Percentiles rank a stretch among this genome's conserved stretches.
Conservation (phyloP, 1,140 invertebrate genomes). For the Drosophila miranda region DNA sequence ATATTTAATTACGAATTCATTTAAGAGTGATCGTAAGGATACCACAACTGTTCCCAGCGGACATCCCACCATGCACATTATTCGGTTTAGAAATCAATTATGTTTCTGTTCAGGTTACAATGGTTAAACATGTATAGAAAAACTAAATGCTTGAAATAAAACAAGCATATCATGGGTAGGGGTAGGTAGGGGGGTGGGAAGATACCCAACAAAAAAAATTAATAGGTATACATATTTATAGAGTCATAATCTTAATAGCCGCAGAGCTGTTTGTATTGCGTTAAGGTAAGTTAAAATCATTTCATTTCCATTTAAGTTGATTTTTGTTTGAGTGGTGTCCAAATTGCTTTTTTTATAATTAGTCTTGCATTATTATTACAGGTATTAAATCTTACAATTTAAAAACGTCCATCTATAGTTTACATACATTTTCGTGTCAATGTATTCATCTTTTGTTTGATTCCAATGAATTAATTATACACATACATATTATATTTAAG, state of each 20-base stretch:
- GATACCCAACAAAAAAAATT: conserved; percentile 14
- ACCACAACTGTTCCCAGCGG: conserved; percentile 29
- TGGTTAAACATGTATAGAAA: conserved; percentile 11
- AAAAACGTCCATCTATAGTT: conserved; percentile 70
- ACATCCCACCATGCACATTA: conserved; percentile 25
- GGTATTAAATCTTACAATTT: conserved; percentile 70
- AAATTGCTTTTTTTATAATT: conserved; percentile 53
- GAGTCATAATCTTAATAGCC: conserved; percentile 42
- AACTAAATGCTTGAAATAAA: conserved; percentile 57
- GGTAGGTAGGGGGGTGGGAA: conserved; percentile 3
- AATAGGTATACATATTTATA: conserved; percentile 28
- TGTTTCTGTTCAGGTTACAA: conserved; percentile 19
- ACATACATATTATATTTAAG: conserved; percentile 71
- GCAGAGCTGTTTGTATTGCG: conserved; percentile 28
- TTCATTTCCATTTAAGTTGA: conserved; percentile 24
- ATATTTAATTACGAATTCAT: conserved; percentile 47
- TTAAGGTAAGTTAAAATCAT: conserved; percentile 55
- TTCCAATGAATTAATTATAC: conserved; percentile 72
- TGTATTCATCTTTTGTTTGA: conserved; percentile 71
- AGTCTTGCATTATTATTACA: conserved; percentile 18
- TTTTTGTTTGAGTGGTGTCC: conserved; percentile 58
- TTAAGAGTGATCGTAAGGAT: conserved; percentile 44
- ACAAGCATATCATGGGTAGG: not conserved
- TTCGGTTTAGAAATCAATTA: conserved; percentile 18
- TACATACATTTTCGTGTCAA: conserved; percentile 67